Percentiles rank a stretch among this genome's conserved stretches.
Evolutionary conservation across 2,113 vertebrate species (phyloP).

Genomic region (Paradoxurus hermaphroditus): DNA sequence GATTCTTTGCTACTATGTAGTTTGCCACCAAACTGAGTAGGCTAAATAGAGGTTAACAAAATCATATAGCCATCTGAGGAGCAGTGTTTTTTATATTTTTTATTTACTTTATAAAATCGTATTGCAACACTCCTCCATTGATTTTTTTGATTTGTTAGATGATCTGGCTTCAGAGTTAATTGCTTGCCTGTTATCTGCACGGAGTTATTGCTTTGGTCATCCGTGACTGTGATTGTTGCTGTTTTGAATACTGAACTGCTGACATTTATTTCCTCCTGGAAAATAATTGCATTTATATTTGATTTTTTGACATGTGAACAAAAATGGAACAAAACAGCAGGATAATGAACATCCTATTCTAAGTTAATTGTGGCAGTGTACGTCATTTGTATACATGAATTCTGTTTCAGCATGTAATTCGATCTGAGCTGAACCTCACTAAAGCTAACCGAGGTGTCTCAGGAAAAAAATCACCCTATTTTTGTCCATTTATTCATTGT

Average conservation of each 20-base stretch:
- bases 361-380: conserved; percentile 64
- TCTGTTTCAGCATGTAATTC: conserved; percentile 46
- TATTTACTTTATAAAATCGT: conserved; percentile 26
- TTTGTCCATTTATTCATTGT: conserved; percentile 23
- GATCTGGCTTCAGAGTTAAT: conserved; percentile 29
- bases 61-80: neutral
- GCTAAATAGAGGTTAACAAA: neutral
- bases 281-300: conserved; percentile 68
- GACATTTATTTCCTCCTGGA: conserved; percentile 50
- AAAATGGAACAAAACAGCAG: conserved; percentile 67
- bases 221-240: neutral
- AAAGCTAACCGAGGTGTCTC: conserved; percentile 16
- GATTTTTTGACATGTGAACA: conserved; percentile 64
- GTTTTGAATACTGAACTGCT: conserved; percentile 54
- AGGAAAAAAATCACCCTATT: neutral
- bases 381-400: conserved; percentile 64
- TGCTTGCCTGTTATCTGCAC: conserved; percentile 37
- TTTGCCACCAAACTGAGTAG: neutral
- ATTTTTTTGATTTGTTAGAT: conserved; percentile 28
- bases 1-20: neutral
- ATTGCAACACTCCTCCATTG: neutral
- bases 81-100: neutral
- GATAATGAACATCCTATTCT: conserved; percentile 60
- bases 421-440: conserved; percentile 7
- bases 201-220: conserved; percentile 61